A percentile compares a stretch with the other conserved stretches of the same genome.
These are phyloP conservation scores for Gandaritis pyraliata DNA, from an alignment of 2,888 invertebrate genomes.

Conservation along the genomic window DNA sequence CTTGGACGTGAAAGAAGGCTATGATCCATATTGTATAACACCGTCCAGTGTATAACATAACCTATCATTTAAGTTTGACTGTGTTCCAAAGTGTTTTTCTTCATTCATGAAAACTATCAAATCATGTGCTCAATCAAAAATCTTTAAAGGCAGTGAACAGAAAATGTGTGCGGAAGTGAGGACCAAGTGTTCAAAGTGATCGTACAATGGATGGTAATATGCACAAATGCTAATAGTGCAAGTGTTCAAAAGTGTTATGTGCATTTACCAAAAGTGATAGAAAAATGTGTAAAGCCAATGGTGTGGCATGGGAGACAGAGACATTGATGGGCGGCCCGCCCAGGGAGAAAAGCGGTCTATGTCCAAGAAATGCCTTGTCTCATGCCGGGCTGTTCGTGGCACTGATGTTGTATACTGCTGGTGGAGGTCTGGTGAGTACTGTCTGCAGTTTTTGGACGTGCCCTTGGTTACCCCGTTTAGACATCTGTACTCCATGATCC, in stretches of 20 bases:
- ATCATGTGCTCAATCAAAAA: neutral
- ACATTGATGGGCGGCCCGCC: constrained; percentile 76
- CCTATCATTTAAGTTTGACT: no score
- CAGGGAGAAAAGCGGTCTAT: constrained; percentile 77
- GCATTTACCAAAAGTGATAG: constrained; percentile 40
- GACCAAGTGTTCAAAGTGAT: constrained; percentile 32
- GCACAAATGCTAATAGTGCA: no score
- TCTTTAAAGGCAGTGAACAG: neutral
- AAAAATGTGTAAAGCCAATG: constrained; percentile 74
- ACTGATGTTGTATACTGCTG: constrained; percentile 90
- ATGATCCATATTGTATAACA: no score
- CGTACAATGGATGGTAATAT: no score
- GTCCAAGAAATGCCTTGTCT: constrained; percentile 87
- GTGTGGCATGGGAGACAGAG: constrained; percentile 79
- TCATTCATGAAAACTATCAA: no score
- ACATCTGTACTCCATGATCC: no score
- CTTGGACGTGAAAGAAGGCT: no score
- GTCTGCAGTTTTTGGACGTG: no score
- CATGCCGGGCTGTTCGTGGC: constrained; percentile 90
- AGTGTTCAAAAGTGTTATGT: constrained; percentile 37
- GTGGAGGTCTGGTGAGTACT: constrained; percentile 90
- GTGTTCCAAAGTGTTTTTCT: no score
- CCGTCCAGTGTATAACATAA: no score
- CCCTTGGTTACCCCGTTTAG: no score
- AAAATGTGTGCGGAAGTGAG: constrained; percentile 5